These are phyloP conservation scores for Kryptolebias ocellatus DNA, from an alignment of 2,797 vertebrate genomes.

Conservation along the genomic window DNA sequence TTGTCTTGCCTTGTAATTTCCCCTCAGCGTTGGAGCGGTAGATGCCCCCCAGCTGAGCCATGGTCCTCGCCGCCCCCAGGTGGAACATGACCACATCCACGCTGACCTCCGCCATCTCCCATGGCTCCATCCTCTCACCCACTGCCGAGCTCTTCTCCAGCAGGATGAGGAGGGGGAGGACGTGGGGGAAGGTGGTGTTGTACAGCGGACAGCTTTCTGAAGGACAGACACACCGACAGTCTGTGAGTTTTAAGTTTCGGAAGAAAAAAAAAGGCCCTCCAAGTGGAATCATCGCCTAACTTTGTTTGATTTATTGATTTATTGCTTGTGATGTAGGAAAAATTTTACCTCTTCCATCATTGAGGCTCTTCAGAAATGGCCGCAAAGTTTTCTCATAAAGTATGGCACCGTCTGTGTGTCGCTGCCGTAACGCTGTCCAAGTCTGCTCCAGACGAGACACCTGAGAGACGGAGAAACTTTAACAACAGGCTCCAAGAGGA, in stretches of 20 bases:
- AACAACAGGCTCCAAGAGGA: background rate
- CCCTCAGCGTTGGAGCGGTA: constrained; percentile 88
- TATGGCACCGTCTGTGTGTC: constrained; percentile 92
- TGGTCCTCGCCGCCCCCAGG: constrained; percentile 88
- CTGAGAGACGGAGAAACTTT: constrained; percentile 64
- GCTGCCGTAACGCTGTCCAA: constrained; percentile 89
- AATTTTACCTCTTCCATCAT: constrained; percentile 90
- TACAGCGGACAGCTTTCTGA: constrained; percentile 86
- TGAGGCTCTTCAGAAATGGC: constrained; percentile 90
- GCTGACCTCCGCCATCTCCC: constrained; percentile 85
- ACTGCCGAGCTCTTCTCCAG: constrained; percentile 86
- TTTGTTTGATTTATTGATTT: no score
- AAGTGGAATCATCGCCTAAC: no score
- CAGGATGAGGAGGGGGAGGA: constrained; percentile 89
- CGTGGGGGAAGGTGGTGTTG: constrained; percentile 89
- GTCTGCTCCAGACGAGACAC: constrained; percentile 91
- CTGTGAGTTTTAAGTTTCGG: no score
- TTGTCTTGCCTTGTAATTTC: constrained; percentile 85
- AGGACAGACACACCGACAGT: constrained; percentile 5
- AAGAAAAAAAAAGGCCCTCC: no score
- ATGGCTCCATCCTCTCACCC: constrained; percentile 83
- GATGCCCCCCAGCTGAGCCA: constrained; percentile 88
- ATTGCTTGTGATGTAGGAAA: background rate
- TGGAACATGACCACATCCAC: constrained; percentile 93
- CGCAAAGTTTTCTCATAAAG: constrained; percentile 95